These are phyloP conservation scores for Paramormyrops kingsleyae DNA, from an alignment of 2,113 vertebrate species.

Conservation along the genomic window DNA sequence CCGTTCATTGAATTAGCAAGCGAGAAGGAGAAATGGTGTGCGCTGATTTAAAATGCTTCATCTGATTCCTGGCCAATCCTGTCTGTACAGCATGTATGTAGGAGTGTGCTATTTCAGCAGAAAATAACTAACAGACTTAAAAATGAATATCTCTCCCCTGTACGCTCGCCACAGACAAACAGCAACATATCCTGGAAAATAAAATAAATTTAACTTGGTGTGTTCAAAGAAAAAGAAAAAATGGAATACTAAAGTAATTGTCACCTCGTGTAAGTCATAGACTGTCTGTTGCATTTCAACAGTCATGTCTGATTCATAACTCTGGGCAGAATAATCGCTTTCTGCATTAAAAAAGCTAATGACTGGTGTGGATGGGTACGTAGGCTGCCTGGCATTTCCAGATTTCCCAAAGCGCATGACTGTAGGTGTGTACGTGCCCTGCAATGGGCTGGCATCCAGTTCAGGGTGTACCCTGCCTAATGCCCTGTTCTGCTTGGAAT, in stretches of 20 bases:
- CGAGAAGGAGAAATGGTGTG: background rate
- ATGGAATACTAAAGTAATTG: background rate
- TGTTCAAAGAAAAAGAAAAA: background rate
- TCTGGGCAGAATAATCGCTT: background rate
- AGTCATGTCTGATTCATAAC: background rate
- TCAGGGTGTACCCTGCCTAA: background rate
- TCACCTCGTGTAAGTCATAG: background rate
- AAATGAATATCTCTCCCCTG: background rate
- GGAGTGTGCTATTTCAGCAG: slow-evolving; percentile 1
- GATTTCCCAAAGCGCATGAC: background rate
- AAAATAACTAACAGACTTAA: background rate
- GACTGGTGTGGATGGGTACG: background rate
- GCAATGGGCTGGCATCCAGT: background rate
- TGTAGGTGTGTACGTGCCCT: background rate
- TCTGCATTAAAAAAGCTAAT: background rate
- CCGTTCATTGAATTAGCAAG: background rate
- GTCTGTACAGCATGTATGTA: background rate
- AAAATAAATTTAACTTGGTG: background rate
- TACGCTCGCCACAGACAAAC: background rate
- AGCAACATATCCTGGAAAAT: background rate
- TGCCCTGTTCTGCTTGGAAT: background rate
- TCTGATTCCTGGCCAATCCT: background rate
- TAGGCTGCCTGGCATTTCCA: background rate
- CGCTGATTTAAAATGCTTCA: background rate
- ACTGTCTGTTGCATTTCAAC: background rate